Base-by-base conservation (phyloP, 2,113 vertebrate species). In the Percina caprodes region DNA sequence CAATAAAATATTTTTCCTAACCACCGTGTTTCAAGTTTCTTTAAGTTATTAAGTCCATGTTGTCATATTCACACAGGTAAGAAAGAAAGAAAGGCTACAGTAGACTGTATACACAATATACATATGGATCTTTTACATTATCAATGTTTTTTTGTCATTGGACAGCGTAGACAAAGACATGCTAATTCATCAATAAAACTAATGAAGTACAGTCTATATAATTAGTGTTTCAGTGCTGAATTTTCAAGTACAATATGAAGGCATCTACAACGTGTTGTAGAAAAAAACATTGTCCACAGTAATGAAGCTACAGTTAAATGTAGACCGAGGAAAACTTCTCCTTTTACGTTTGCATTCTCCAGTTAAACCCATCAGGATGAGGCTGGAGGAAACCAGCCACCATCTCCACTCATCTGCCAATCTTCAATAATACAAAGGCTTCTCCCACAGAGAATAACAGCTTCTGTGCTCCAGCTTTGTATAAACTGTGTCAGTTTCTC, bases 231-330 rank as follows among this genome's bases (percentile, higher is more conserved):
- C 89, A 91, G 86, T 90, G 91, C 80, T 88, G 61, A 62, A 54
- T 68, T 69, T 92, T 94, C 90, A 92, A 92, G 91, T 94, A 92
- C 58, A 69, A 88, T 68, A 85, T 86, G 74, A 92, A 91, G 84
- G 89, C 90, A 87, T 90, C 76, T 81, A 86, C 80, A 84, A 82
- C 74, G 62, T 61, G 70, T 56, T 87, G 55, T 74, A 89, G n/a
- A 69, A 77, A 76, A 48, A 35, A 52, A 71, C 39, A 33, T n/a
- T 82, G 74, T 89, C 90, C 84, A 90, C 75, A 82, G 73, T 81
- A 79, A 87, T 75, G 65, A 83, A 80, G 83, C 76, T 87, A 93
- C 84, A 88, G 72, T 88, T 59, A 88, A 74, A 68, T 63, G 60
- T 33, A 62, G 16, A 83, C 42, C 55, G 2, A 74, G 67, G 42